Evolutionary conservation across 2,797 vertebrate genomes (phyloP).

Genomic region (Dendrocincla fuliginosa): DNA sequence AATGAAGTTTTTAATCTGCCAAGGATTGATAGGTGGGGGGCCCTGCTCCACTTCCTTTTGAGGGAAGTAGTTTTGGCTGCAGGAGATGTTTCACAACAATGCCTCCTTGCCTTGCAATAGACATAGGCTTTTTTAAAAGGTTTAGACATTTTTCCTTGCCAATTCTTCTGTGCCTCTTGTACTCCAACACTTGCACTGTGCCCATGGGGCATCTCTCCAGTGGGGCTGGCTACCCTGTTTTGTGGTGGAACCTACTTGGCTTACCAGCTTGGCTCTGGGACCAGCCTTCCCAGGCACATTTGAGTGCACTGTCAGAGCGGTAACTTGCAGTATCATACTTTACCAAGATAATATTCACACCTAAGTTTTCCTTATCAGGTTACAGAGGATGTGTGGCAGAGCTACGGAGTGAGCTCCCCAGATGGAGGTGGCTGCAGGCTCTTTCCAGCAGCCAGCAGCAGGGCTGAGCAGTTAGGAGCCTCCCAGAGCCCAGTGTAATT

Average conservation of each 20-base stretch:
- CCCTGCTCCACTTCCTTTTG: background rate
- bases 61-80: background rate
- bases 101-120: background rate
- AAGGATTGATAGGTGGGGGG: background rate
- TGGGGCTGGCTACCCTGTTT: background rate
- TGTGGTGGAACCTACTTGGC: fast-evolving
- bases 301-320: background rate
- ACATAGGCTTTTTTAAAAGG: background rate
- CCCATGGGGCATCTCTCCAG: fast-evolving
- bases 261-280: fast-evolving
- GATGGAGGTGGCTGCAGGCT: background rate
- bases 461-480: background rate
- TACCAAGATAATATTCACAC: background rate
- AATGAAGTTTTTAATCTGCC: background rate
- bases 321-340: background rate
- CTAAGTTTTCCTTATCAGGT: background rate
- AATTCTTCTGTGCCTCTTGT: background rate
- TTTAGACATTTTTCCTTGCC: background rate
- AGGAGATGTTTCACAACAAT: background rate
- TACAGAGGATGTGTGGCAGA: background rate
- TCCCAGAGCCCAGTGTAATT: fast-evolving
- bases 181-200: fast-evolving
- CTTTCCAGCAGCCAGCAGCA: background rate
- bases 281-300: background rate
- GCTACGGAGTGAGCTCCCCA: background rate